phyloP scores from a whole-genome alignment of 2,888 invertebrate genomes.

The Venustoraphidia nigricollis region DNA sequence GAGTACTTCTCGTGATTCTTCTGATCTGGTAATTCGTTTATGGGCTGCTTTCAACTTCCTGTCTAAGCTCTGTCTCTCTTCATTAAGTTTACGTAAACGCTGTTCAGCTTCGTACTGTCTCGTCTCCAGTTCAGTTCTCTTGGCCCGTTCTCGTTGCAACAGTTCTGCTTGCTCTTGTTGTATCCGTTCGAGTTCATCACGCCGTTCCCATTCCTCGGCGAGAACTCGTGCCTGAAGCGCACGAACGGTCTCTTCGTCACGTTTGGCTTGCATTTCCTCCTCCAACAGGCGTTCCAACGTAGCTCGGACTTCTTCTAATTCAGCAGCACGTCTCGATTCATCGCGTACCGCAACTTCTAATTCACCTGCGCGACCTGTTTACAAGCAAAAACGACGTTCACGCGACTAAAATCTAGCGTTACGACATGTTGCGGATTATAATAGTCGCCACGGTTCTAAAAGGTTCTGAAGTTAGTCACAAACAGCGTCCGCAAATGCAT shows the following conservation, averaged over 20 bases:
- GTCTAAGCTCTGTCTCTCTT: slow-evolving; percentile 52
- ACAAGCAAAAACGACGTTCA: not conserved
- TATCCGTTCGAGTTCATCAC: slow-evolving; percentile 65
- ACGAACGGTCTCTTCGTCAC: slow-evolving; percentile 69
- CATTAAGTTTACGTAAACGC: slow-evolving; percentile 52
- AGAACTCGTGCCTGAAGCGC: slow-evolving; percentile 54
- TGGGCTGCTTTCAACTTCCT: slow-evolving; percentile 51
- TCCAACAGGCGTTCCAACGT: slow-evolving; percentile 56
- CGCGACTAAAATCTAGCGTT: not conserved
- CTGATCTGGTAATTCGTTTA: slow-evolving; percentile 50
- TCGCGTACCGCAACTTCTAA: slow-evolving; percentile 51
- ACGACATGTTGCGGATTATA: not conserved
- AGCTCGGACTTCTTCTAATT: slow-evolving; percentile 52
- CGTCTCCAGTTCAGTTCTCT: slow-evolving; percentile 57
- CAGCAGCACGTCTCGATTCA: slow-evolving; percentile 56
- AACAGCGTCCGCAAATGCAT: no score
- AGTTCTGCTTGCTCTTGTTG: slow-evolving; percentile 61
- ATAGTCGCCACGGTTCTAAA: no score
- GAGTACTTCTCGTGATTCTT: slow-evolving; percentile 41
- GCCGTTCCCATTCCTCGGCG: slow-evolving; percentile 70
- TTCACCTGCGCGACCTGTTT: slow-evolving; percentile 41
- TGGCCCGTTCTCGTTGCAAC: slow-evolving; percentile 57
- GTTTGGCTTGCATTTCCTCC: slow-evolving; percentile 71
- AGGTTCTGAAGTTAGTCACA: no score
- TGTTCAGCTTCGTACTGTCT: slow-evolving; percentile 55